Base-by-base conservation (phyloP, 2,113 vertebrate species). In the human (Homo sapiens) region DNA sequence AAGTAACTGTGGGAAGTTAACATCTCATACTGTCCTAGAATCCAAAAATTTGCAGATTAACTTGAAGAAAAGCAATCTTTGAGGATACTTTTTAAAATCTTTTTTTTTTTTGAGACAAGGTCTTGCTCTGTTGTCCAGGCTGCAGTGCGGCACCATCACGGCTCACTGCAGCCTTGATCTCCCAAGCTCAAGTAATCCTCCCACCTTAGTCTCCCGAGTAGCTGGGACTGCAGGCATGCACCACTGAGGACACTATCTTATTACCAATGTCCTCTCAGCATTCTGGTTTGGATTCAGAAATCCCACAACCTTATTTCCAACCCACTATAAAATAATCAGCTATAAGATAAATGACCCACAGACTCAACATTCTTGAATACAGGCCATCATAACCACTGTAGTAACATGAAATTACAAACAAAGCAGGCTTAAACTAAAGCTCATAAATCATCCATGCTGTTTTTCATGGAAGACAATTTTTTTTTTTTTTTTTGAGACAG, bases 341-440 rank as follows among this genome's bases (percentile, higher is more conserved):
- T 68, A 55, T 50, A 79, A 57, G 72, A 61, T 11, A 38, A 83
- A 43, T n/a, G 66, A 93, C 2, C 20, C 27, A 72, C 3, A 50
- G 73, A 73, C 3, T 0, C 38, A 23, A 57, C 86, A 45, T 83
- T 93, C 57, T 61, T n/a, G 17, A 59, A 16, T 12, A 7, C 4
- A 2, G 40, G 13, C 6, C 27, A 78, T 66, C 38, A 75, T 96
- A 66, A 72, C 43, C 40, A 96, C 35, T 57, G 27, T 0, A 0
- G 38, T 45, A 96, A 90, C 12, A 92, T 88, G 93, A 86, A 85
- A 80, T 48, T 93, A 81, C 70, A 84, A 96, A 90, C 14, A 85
- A 57, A 40, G 68, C 35, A 96, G 48, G 61, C 59, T 86, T 57
- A 92, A 92, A 92, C 70, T 35, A 93, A 57, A 94, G 7, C 16